phyloP scores from a whole-genome alignment of 2,888 invertebrate genomes.

The Mystacides longicornis region DNA sequence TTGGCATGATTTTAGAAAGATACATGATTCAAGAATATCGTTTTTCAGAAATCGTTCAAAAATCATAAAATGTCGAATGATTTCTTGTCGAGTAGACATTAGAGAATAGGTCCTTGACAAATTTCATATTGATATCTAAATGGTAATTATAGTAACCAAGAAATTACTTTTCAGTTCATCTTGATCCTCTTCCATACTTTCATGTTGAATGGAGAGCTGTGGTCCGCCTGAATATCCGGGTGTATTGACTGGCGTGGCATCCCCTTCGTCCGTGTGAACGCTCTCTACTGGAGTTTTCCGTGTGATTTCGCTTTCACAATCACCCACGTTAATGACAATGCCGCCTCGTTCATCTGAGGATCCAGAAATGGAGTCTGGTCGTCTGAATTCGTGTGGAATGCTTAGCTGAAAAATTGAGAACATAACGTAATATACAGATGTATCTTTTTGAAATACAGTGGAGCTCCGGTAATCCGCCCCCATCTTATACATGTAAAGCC shows the following conservation, averaged over 20 bases:
- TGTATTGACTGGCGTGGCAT: slow-evolving; percentile 8
- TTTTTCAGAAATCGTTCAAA: too few species aligned
- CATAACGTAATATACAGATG: too few species aligned
- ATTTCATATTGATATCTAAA: too few species aligned
- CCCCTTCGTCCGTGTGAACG: slow-evolving; percentile 4
- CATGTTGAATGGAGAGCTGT: background rate
- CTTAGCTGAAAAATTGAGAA: slow-evolving; percentile 18
- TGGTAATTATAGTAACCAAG: too few species aligned
- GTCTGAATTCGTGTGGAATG: slow-evolving; percentile 11
- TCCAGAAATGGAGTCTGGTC: slow-evolving; percentile 22
- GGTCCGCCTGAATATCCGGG: slow-evolving; percentile 7
- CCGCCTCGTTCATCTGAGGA: slow-evolving; percentile 20
- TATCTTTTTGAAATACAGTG: too few species aligned
- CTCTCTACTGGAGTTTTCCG: background rate
- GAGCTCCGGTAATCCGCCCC: too few species aligned
- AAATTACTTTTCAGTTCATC: slow-evolving; percentile 21
- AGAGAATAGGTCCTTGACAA: too few species aligned
- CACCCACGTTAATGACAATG: background rate
- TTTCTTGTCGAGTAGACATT: too few species aligned
- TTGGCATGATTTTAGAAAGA: too few species aligned
- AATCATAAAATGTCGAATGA: too few species aligned
- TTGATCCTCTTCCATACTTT: slow-evolving; percentile 17
- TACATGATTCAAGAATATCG: too few species aligned
- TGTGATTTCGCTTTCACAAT: background rate
- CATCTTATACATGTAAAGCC: too few species aligned